phyloP scores from a whole-genome alignment of 2,888 invertebrate genomes.

The Erpobdella octoculata region DNA sequence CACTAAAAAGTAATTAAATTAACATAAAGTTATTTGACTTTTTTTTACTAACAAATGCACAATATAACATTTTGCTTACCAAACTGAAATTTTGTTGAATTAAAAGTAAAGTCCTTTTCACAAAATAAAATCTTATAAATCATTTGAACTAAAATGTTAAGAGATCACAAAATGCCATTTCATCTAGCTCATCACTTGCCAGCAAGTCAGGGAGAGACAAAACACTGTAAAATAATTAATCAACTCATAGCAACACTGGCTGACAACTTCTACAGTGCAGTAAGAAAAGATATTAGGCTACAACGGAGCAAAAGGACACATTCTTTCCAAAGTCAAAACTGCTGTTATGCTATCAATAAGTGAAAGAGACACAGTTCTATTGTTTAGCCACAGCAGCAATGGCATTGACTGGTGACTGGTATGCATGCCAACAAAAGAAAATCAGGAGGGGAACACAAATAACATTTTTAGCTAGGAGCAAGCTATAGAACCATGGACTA shows the following conservation, averaged over 20 bases:
- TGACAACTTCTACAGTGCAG: conserved; percentile 2
- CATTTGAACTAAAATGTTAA: too few species aligned
- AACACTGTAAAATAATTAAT: too few species aligned
- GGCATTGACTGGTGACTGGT: too few species aligned
- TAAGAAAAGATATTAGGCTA: conserved; percentile 1
- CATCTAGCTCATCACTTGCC: too few species aligned
- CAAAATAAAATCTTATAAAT: too few species aligned
- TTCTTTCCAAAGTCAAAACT: conserved; percentile 8
- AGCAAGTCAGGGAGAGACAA: too few species aligned
- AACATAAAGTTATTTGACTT: background rate
- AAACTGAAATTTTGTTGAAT: background rate
- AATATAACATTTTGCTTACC: background rate
- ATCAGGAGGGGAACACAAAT: background rate
- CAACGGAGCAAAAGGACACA: conserved; percentile 1
- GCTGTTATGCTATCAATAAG: background rate
- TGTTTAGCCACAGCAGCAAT: conserved; percentile 7
- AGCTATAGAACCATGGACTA: background rate
- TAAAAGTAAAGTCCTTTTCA: background rate
- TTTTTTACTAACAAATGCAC: too few species aligned
- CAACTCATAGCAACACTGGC: background rate
- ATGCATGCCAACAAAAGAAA: conserved; percentile 7
- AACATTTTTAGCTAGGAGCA: conserved; percentile 8
- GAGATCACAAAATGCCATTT: too few species aligned
- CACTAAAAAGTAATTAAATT: background rate
- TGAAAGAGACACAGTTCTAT: background rate